phyloP scores from a whole-genome alignment of 2,888 invertebrate species.

The Coecobrya sp. region DNA sequence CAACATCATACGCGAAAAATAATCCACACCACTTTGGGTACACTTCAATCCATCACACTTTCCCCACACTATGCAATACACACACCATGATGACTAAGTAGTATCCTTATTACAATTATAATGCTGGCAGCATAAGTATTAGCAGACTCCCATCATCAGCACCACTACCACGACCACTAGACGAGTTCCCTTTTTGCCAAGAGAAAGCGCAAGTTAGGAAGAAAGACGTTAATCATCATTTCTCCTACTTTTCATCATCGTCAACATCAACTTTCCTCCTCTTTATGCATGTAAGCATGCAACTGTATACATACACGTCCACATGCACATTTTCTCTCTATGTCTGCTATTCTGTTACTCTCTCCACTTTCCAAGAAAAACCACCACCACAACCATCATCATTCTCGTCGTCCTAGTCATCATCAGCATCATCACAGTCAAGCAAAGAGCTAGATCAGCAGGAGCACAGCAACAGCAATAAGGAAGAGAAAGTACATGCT shows the following conservation, averaged over 20 bases:
- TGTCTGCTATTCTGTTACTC: not conserved
- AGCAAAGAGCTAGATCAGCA: not conserved
- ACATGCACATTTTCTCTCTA: not conserved
- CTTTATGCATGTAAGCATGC: not conserved
- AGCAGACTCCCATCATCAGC: not conserved
- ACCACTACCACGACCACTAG: not conserved
- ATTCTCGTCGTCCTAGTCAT: not conserved
- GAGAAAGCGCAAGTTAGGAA: not conserved
- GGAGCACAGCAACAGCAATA: not conserved
- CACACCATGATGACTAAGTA: too few species aligned
- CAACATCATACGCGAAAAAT: not conserved
- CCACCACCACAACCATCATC: slow-evolving; percentile 13
- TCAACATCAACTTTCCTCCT: not conserved
- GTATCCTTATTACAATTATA: too few species aligned
- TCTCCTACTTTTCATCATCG: slow-evolving; percentile 11
- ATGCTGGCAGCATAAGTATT: not conserved
- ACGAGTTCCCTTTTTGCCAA: not conserved
- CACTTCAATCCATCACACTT: not conserved
- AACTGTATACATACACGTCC: not conserved
- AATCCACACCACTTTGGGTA: not conserved
- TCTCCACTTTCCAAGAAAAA: not conserved
- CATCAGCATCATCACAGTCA: not conserved
- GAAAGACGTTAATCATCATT: slow-evolving; percentile 21
- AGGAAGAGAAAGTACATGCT: slow-evolving; percentile 7
- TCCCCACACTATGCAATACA: too few species aligned